Percentiles rank a stretch among this genome's conserved stretches.
These are phyloP conservation scores for Mesoclemmys tuberculata DNA, from an alignment of 2,113 vertebrate genomes.

Conservation along the genomic window DNA sequence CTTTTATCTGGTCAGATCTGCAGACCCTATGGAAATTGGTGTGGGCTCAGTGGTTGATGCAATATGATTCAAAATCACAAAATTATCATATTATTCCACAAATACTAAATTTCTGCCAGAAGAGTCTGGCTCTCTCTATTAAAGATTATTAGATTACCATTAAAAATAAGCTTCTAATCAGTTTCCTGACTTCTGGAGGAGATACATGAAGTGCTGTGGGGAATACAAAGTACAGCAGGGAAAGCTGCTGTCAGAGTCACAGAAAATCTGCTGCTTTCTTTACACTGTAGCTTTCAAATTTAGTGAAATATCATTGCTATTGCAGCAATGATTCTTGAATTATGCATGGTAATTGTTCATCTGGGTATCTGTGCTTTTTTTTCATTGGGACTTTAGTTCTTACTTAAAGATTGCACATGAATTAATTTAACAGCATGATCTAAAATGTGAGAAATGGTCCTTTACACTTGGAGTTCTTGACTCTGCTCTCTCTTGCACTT, in stretches of 20 bases:
- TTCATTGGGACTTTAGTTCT: neutral
- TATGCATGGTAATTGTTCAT: neutral
- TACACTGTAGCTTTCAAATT: neutral
- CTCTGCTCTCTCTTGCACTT: neutral
- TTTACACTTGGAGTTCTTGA: accelerated
- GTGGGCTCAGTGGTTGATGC: neutral
- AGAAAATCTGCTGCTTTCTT: neutral
- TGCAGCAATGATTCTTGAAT: neutral
- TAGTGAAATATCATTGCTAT: neutral
- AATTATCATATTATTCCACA: neutral
- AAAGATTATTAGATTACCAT: constrained; percentile 26
- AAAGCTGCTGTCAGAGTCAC: constrained; percentile 7
- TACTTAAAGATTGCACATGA: accelerated
- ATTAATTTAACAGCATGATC: neutral
- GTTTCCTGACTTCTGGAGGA: constrained; percentile 43
- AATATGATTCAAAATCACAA: neutral
- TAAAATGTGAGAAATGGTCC: neutral
- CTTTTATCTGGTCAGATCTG: neutral
- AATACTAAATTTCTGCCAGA: neutral
- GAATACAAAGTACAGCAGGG: neutral
- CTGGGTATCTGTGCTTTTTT: accelerated
- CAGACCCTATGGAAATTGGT: neutral
- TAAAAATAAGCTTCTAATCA: constrained; percentile 44
- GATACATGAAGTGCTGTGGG: neutral
- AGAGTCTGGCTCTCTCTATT: neutral